Evolutionary conservation across 2,797 vertebrate genomes (phyloP), one percentile per base, ranked within the genome.

Genomic region (Helostoma temminkii): DNA sequence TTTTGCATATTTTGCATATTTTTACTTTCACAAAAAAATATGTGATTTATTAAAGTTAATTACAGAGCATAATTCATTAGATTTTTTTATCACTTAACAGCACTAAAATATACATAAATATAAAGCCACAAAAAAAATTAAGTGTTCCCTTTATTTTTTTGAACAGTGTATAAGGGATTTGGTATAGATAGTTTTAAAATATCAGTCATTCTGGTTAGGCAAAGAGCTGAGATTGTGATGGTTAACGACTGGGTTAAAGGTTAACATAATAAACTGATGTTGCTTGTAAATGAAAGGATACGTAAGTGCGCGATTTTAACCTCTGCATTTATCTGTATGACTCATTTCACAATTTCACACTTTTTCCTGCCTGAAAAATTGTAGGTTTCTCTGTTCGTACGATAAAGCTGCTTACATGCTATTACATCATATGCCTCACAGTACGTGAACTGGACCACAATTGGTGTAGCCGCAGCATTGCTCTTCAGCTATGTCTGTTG

Each of bases 341-440:
- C 60, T 67, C 8, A 56, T 71, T 78, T 74, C 22, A 32, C 59
- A 54, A 19, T 72, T 58, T 70, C 60, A 49, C 39, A 60, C 39
- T 9, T 77, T 66, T 60, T 69, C 46, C 24, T 22, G 15, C 22
- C 34, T 59, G 22, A 42, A 55, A 69, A 62, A 70, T 55, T 25
- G 30, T 4, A 41, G 6, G 42, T 9, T 54, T 61, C 70, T 74
- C 76, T 75, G 39, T 55, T 80, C 59, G 22, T 41, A 7, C 24
- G 26, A 74, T 72, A 75, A 39, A 39, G 24, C 57, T 19, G 16
- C 58, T 81, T 76, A 55, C 74, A n/a, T 65, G 21, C 43, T n/a
- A 47, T 84, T 86, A 37, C 81, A 78, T 88, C 80, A 84, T 71
- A 53, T 47, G 14, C 53, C 49, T 74, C 16, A 14, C 36, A 45